Evolutionary conservation across 2,888 invertebrate genomes (phyloP).

Genomic region (Lasioglossum morio): DNA sequence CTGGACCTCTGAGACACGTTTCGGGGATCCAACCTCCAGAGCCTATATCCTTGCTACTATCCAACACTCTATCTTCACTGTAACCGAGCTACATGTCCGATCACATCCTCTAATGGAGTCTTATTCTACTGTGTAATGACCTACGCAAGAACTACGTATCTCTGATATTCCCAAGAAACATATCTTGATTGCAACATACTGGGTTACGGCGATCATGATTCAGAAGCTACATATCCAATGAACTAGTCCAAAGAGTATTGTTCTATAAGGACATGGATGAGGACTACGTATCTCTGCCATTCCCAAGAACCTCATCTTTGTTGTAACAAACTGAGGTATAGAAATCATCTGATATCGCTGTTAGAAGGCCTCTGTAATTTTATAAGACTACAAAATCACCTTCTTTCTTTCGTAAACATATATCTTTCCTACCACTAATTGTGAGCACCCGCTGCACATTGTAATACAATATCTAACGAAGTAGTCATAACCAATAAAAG

Average conservation of each 20-base stretch:
- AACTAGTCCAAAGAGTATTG: background rate
- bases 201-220: background rate
- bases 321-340: background rate
- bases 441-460: background rate
- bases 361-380: background rate
- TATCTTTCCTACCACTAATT: background rate
- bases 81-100: background rate
- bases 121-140: background rate
- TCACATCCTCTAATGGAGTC: background rate
- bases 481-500: background rate
- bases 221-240: background rate
- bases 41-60: background rate
- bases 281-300: background rate
- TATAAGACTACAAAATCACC: background rate
- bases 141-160: background rate
- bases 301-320: no score
- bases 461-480: background rate
- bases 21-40: background rate
- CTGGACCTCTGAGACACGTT: constrained; percentile 42
- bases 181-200: background rate
- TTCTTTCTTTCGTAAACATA: background rate
- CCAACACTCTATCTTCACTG: background rate
- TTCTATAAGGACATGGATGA: background rate
- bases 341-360: background rate
- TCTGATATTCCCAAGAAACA: background rate